Evolutionary conservation across 2,797 vertebrate genomes (phyloP).

Genomic region (Spondyliosoma cantharus): DNA sequence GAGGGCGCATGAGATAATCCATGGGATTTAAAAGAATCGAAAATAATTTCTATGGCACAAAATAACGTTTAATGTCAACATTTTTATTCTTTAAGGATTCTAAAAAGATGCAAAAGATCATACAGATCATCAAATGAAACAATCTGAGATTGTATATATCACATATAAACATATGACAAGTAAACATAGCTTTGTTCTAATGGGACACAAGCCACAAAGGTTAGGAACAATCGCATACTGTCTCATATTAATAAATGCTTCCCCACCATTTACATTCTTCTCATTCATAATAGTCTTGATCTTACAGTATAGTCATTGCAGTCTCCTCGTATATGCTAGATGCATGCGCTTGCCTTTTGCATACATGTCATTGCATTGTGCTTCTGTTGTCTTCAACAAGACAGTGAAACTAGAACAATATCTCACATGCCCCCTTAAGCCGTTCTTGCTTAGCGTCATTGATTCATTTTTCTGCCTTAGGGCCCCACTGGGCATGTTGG

Average conservation of each 20-base stretch:
- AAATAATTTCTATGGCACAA: not conserved
- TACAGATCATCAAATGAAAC: not conserved
- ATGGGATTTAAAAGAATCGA: not conserved
- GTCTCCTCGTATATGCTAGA: not conserved
- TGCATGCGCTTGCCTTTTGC: slow-evolving; percentile 11
- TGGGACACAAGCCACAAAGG: not conserved
- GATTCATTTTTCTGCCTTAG: slow-evolving; percentile 71
- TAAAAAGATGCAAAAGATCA: too few relatives aligned
- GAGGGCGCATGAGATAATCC: slow-evolving; percentile 4
- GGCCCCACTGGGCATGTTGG: slow-evolving; percentile 69
- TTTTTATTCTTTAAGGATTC: not conserved
- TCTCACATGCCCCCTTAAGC: slow-evolving; percentile 72
- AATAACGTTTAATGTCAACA: too few relatives aligned
- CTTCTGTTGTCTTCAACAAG: slow-evolving; percentile 66
- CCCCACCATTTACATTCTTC: not conserved
- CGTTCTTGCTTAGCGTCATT: slow-evolving; percentile 67
- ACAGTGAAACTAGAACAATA: slow-evolving; percentile 78
- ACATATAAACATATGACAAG: not conserved
- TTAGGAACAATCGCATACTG: not conserved
- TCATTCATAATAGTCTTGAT: slow-evolving; percentile 1
- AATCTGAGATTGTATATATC: not conserved
- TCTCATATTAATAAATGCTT: not conserved
- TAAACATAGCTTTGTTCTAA: not conserved
- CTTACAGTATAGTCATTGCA: slow-evolving; percentile 12
- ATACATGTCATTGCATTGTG: slow-evolving; percentile 24